A percentile compares a stretch with the other conserved stretches of the same genome.
These are phyloP conservation scores for Galerucella nymphaeae DNA, from an alignment of 2,888 invertebrate species.

Conservation along the genomic window DNA sequence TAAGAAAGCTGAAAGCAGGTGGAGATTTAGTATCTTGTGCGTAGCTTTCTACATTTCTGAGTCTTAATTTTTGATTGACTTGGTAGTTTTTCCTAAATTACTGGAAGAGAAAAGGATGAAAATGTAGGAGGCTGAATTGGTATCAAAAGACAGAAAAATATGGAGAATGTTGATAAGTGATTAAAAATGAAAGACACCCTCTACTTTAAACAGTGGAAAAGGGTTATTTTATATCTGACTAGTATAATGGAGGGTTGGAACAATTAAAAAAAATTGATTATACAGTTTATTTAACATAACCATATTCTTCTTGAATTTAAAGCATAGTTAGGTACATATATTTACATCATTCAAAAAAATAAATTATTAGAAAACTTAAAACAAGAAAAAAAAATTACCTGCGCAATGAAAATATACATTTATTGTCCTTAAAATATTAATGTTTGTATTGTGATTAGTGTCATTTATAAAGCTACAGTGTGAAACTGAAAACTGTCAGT, in stretches of 20 bases:
- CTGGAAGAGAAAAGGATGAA: too few relatives aligned
- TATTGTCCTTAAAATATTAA: slow-evolving; percentile 49
- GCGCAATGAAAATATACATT: slow-evolving; percentile 43
- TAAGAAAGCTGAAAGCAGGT: too few relatives aligned
- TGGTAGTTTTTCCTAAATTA: too few relatives aligned
- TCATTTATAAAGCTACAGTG: slow-evolving; percentile 34
- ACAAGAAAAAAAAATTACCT: slow-evolving; percentile 32
- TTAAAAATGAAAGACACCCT: too few relatives aligned
- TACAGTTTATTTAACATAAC: slow-evolving; percentile 53
- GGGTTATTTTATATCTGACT: not conserved
- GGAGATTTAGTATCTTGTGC: too few relatives aligned
- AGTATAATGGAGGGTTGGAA: not conserved
- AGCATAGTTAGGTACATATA: slow-evolving; percentile 53
- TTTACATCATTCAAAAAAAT: slow-evolving; percentile 49
- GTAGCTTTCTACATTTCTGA: too few relatives aligned
- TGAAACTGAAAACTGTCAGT: slow-evolving; percentile 23
- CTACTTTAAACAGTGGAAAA: too few relatives aligned
- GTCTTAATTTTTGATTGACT: too few relatives aligned
- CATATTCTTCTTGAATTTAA: slow-evolving; percentile 50
- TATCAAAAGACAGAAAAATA: too few relatives aligned
- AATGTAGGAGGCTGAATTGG: too few relatives aligned
- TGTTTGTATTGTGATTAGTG: slow-evolving; percentile 20
- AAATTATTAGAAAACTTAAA: slow-evolving; percentile 41
- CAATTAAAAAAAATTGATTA: slow-evolving; percentile 32
- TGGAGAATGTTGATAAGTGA: too few relatives aligned